These are phyloP conservation scores for Seira musarum DNA, from an alignment of 2,888 invertebrate species.

Conservation along the genomic window DNA sequence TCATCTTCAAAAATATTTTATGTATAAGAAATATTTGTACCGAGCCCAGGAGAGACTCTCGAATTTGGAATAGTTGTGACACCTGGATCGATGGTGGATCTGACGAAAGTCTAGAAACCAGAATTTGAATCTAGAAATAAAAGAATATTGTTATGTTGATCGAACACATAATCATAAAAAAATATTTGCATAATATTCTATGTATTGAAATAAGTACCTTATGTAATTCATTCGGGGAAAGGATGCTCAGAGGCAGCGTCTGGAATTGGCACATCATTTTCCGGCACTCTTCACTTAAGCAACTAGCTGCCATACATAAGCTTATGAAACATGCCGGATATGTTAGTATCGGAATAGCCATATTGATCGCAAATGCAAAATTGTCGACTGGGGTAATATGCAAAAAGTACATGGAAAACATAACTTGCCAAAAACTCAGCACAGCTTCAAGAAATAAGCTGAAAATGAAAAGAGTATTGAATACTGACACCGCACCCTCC, in stretches of 20 bases:
- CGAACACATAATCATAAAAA: too few relatives aligned
- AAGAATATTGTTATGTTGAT: neutral
- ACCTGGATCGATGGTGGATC: slow-evolving; percentile 28
- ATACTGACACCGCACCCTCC: slow-evolving; percentile 8
- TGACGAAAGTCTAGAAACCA: slow-evolving; percentile 15
- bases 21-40: neutral
- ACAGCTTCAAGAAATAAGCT: slow-evolving; percentile 32
- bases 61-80: slow-evolving; percentile 8
- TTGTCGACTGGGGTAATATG: neutral
- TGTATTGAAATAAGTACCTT: too few relatives aligned
- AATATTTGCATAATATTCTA: too few relatives aligned
- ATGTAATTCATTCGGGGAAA: too few relatives aligned
- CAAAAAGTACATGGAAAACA: slow-evolving; percentile 38
- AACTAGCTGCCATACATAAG: slow-evolving; percentile 26
- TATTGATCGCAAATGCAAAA: slow-evolving; percentile 23
- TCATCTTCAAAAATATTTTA: too few relatives aligned
- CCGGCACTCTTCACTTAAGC: slow-evolving; percentile 1
- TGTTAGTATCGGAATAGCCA: slow-evolving; percentile 22
- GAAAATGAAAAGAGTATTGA: slow-evolving; percentile 25
- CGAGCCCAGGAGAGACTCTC: slow-evolving; percentile 27
- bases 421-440: slow-evolving; percentile 19
- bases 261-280: slow-evolving; percentile 10
- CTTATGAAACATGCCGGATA: slow-evolving; percentile 16
- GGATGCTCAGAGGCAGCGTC: neutral
- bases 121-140: slow-evolving; percentile 22